Conservation (phyloP, 2,888 invertebrate genomes). For the Oligia strigilis region DNA sequence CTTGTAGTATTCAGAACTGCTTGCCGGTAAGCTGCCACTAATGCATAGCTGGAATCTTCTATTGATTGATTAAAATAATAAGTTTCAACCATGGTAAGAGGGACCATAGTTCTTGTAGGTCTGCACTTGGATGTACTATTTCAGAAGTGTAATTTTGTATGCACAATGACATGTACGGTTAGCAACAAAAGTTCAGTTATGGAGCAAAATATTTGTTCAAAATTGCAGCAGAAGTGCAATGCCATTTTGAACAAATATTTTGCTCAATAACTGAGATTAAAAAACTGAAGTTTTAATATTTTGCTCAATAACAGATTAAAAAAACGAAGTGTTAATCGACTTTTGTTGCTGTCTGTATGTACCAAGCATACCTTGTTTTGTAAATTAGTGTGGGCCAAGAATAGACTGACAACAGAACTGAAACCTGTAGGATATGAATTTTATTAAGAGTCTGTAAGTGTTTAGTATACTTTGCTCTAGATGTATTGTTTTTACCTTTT, state of each 20-base stretch:
- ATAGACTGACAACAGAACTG: background rate
- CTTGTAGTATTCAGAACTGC: background rate
- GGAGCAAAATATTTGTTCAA: no score
- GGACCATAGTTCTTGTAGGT: background rate
- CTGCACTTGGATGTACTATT: background rate
- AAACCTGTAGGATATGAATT: background rate
- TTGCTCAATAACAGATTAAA: no score
- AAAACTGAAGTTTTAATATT: no score
- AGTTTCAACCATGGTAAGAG: background rate
- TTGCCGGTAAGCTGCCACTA: background rate
- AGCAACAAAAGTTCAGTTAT: no score
- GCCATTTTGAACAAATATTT: no score
- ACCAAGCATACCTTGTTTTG: background rate
- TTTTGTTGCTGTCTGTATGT: background rate
- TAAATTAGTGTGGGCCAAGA: background rate
- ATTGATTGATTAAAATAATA: background rate
- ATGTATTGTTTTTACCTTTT: conserved; percentile 27
- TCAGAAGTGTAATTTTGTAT: background rate
- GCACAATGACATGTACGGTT: background rate
- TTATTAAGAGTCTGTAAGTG: no score
- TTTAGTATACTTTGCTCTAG: background rate
- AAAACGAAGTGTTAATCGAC: no score
- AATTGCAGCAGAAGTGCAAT: no score
- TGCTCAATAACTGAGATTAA: no score
- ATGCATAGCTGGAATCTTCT: no score